phyloP scores from a whole-genome alignment of 2,797 vertebrate species.

The Huso huso region DNA sequence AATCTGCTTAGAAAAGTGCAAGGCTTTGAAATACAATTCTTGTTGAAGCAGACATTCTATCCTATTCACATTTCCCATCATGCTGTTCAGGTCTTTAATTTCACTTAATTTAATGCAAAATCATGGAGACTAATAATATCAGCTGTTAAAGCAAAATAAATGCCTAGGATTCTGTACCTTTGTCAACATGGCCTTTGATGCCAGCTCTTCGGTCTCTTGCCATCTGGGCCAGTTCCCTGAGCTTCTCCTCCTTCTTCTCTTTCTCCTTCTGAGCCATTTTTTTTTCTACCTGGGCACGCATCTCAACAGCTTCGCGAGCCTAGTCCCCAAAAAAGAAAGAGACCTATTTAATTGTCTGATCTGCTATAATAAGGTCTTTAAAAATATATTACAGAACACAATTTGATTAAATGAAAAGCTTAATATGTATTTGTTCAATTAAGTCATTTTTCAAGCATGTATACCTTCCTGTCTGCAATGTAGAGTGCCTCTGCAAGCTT shows the following conservation, averaged over 20 bases:
- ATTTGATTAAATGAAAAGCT: background rate
- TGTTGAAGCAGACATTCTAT: too few relatives aligned
- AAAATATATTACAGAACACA: background rate
- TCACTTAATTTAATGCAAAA: too few relatives aligned
- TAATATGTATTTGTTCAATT: background rate
- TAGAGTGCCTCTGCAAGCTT: constrained; percentile 94
- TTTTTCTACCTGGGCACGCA: constrained; percentile 97
- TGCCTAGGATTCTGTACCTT: constrained; percentile 56
- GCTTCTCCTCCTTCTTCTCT: constrained; percentile 95
- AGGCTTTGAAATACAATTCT: too few relatives aligned
- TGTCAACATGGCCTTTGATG: constrained; percentile 95
- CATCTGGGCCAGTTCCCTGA: constrained; percentile 90
- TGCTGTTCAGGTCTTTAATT: too few relatives aligned
- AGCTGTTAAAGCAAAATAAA: background rate
- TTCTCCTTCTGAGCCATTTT: constrained; percentile 99
- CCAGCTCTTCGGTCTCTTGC: constrained; percentile 90
- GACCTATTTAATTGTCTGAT: background rate
- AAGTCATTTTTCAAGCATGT: background rate
- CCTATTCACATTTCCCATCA: too few relatives aligned
- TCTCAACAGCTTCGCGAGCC: constrained; percentile 96
- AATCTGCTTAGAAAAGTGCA: background rate
- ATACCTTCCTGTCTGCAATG: constrained; percentile 94
- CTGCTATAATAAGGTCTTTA: too few relatives aligned
- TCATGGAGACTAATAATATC: too few relatives aligned
- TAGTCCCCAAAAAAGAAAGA: constrained; percentile 28